phyloP scores from a whole-genome alignment of 2,888 invertebrate species.

The Monoplex corrugatus region DNA sequence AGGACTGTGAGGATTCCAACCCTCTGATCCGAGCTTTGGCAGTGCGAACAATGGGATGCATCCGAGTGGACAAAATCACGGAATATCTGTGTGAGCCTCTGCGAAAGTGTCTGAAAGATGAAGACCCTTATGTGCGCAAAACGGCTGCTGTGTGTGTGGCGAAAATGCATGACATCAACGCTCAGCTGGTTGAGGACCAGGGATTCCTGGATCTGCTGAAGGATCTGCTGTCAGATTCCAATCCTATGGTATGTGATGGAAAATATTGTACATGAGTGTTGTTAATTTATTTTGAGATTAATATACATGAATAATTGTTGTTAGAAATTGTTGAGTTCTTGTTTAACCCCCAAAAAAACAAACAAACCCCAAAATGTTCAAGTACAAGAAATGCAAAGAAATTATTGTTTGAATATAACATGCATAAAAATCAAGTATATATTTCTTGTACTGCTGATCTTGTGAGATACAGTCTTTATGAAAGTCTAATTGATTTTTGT shows the following conservation, averaged over 20 bases:
- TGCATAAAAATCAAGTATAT: too few species aligned
- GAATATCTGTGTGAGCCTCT: conserved; percentile 99
- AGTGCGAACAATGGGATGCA: conserved; percentile 99
- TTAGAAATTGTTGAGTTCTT: too few species aligned
- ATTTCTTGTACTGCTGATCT: too few species aligned
- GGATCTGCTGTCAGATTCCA: conserved; percentile 98
- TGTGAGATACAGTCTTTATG: too few species aligned
- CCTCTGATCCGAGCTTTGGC: conserved; percentile 98
- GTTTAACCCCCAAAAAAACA: too few species aligned
- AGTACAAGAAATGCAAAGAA: too few species aligned
- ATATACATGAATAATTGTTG: too few species aligned
- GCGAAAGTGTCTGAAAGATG: conserved; percentile 86
- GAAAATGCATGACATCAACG: conserved; percentile 97
- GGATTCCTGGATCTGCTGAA: conserved; percentile 98
- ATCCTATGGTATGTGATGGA: conserved; percentile 93
- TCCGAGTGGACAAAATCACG: conserved; percentile 99
- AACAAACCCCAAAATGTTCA: too few species aligned
- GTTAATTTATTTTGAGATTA: neutral
- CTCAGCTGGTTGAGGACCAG: conserved; percentile 89
- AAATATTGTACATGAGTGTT: neutral
- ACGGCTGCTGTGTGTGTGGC: conserved; percentile 99
- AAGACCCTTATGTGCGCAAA: conserved; percentile 87
- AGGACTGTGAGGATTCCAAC: conserved; percentile 99
- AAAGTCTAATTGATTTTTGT: too few species aligned
- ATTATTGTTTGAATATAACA: too few species aligned